phyloP scores from a whole-genome alignment of 2,113 vertebrate genomes.

The Garra rufa region DNA sequence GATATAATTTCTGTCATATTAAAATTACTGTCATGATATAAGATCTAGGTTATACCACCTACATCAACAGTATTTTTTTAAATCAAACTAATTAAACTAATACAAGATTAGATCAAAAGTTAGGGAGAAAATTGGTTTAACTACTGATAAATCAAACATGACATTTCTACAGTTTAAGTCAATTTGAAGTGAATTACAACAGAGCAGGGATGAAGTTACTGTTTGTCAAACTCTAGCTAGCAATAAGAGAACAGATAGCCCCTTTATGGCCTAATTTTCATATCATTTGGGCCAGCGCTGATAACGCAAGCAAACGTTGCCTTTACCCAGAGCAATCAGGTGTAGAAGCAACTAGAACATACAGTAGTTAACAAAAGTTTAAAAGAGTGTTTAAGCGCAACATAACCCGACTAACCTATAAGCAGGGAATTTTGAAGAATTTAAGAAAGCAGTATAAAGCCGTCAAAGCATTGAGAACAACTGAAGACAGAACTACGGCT shows the following conservation, averaged over 20 bases:
- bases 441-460: neutral
- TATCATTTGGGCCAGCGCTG: neutral
- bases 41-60: neutral
- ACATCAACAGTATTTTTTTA: neutral
- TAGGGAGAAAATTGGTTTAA: neutral
- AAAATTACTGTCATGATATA: neutral
- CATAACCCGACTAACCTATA: neutral
- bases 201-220: neutral
- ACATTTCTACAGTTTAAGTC: neutral
- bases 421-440: neutral
- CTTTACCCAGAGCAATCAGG: neutral
- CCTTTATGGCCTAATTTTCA: neutral
- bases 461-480: neutral
- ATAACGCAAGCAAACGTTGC: neutral
- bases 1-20: neutral
- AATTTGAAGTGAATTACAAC: neutral
- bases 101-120: neutral
- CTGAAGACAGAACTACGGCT: neutral
- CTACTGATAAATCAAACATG: neutral
- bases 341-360: neutral
- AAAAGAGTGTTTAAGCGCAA: neutral
- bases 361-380: neutral
- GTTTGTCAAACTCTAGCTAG: neutral
- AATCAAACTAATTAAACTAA: neutral
- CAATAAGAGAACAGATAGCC: slow-evolving; percentile 6